Conservation (phyloP, 2,888 invertebrate species). For the Corbicula japonica region DNA sequence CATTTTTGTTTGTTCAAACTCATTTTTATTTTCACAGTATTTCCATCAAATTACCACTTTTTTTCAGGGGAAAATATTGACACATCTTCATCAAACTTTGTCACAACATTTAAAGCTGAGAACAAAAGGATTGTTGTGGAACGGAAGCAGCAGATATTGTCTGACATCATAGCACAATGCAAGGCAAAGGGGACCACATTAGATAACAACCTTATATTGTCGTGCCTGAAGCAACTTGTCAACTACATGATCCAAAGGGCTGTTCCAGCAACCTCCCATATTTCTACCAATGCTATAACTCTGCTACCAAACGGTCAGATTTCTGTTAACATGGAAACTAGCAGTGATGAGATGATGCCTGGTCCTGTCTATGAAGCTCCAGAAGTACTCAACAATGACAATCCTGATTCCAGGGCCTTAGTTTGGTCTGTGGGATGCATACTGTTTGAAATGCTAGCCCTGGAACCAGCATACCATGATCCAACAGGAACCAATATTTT, state of each 20-base stretch:
- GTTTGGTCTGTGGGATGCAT: constrained; percentile 77
- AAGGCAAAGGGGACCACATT: constrained; percentile 46
- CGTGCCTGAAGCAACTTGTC: constrained; percentile 48
- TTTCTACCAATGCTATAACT: constrained; percentile 52
- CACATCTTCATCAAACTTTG: constrained; percentile 14
- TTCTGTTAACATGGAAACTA: constrained; percentile 47
- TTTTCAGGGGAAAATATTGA: neutral
- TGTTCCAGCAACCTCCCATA: constrained; percentile 29
- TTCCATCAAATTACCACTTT: neutral
- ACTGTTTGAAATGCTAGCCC: constrained; percentile 73
- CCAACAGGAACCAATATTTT: constrained; percentile 68
- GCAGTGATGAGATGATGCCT: constrained; percentile 4
- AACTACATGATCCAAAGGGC: constrained; percentile 38
- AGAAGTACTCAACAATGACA: constrained; percentile 65
- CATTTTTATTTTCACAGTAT: too few relatives aligned
- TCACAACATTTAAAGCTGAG: constrained; percentile 66
- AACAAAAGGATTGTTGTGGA: constrained; percentile 58
- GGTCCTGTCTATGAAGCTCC: constrained; percentile 73
- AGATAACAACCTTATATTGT: constrained; percentile 65
- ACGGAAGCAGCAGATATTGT: constrained; percentile 61
- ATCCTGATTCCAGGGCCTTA: constrained; percentile 64
- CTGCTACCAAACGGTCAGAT: constrained; percentile 45
- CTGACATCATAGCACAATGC: constrained; percentile 55
- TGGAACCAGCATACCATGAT: constrained; percentile 74
- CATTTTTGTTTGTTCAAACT: too few relatives aligned